Evolutionary conservation across 2,888 invertebrate genomes (phyloP).

Genomic region (Nebria salina): DNA sequence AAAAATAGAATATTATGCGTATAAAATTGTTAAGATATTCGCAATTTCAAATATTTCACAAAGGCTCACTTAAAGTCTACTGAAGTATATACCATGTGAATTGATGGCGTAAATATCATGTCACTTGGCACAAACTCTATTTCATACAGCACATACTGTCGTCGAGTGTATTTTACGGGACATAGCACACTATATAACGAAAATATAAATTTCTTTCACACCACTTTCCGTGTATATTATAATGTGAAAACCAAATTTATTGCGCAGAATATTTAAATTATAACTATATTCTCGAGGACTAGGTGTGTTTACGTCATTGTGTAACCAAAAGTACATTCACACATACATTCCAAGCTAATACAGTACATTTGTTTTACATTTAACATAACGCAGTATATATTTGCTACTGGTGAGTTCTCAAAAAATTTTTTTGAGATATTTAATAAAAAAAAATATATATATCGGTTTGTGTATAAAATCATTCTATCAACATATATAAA

Average conservation of each 20-base stretch:
- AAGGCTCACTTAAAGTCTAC: not conserved
- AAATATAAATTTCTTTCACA: constrained; percentile 43
- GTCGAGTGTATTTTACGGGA: constrained; percentile 13
- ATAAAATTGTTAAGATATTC: not conserved
- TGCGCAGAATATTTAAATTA: constrained; percentile 45
- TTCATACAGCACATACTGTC: not conserved
- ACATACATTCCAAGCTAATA: constrained; percentile 29
- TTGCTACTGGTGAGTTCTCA: constrained; percentile 37
- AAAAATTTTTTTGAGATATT: not conserved
- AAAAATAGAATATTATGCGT: no score
- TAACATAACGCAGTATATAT: constrained; percentile 8
- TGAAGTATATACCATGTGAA: not conserved
- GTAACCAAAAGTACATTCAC: constrained; percentile 36
- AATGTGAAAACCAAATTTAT: constrained; percentile 44
- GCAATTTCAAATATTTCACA: constrained; percentile 29
- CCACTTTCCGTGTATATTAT: constrained; percentile 39
- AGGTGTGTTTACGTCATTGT: constrained; percentile 21
- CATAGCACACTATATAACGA: constrained; percentile 25
- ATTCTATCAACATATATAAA: no score
- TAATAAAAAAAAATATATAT: no score
- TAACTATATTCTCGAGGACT: constrained; percentile 17
- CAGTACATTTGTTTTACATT: constrained; percentile 20
- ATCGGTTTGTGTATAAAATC: no score
- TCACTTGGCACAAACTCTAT: not conserved
- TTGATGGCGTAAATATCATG: not conserved